Percentiles rank a stretch among this genome's conserved stretches.
Evolutionary conservation across 1,140 invertebrate species (phyloP).

Genomic region (Latrodectus geometricus): DNA sequence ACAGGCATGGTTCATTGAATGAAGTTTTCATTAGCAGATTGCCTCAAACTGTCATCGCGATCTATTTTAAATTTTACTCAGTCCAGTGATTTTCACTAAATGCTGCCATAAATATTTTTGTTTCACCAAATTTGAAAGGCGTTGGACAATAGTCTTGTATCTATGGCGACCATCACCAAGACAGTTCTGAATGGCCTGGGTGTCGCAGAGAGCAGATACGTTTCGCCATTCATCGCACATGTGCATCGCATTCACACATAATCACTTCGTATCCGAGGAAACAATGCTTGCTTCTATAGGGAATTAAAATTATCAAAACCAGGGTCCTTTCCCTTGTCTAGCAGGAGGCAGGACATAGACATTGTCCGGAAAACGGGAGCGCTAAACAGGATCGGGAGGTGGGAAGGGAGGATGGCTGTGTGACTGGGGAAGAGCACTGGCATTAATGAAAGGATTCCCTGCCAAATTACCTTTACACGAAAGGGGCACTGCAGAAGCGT

Average conservation of each 20-base stretch:
- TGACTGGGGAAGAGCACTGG: slow-evolving; percentile 17
- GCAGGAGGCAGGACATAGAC: background rate
- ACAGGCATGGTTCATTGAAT: no score
- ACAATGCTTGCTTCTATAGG: background rate
- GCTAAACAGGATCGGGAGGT: background rate
- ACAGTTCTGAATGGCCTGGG: background rate
- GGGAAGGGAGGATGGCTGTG: background rate
- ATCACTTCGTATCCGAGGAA: slow-evolving; percentile 34
- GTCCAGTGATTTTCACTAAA: no score
- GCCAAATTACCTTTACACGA: slow-evolving; percentile 47
- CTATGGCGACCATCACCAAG: background rate
- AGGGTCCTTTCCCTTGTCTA: slow-evolving; percentile 16
- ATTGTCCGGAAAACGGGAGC: slow-evolving; percentile 3
- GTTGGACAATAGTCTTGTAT: background rate
- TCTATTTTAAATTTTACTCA: no score
- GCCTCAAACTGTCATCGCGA: no score
- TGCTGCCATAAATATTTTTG: no score
- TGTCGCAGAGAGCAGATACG: background rate
- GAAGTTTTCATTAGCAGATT: no score
- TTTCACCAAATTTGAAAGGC: background rate
- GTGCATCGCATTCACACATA: slow-evolving; percentile 41
- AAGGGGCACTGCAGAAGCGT: slow-evolving; percentile 31
- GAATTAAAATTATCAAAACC: slow-evolving; percentile 36
- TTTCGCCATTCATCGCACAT: background rate
- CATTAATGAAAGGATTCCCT: slow-evolving; percentile 49